These are phyloP conservation scores for Sebastes cheni DNA, from an alignment of 2,797 vertebrate species.

Conservation along the genomic window DNA sequence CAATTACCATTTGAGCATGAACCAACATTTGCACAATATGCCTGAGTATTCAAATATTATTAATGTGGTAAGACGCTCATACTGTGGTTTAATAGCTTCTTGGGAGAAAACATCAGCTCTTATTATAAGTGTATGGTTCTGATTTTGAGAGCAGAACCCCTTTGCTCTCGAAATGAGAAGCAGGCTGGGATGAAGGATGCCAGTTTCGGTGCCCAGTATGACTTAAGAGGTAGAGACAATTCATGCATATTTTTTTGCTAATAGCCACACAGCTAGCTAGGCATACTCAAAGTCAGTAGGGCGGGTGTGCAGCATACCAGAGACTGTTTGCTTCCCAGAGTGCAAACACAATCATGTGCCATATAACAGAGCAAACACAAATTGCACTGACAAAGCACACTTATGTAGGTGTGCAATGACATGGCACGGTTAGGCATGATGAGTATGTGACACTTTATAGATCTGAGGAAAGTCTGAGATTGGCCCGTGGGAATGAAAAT, in stretches of 20 bases:
- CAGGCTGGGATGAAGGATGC: constrained; percentile 24
- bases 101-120: constrained; percentile 31
- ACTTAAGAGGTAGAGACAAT: not conserved
- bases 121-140: constrained; percentile 3
- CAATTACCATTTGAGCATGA: not conserved
- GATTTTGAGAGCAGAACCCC: constrained; percentile 13
- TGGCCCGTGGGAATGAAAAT: not conserved
- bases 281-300: constrained; percentile 18
- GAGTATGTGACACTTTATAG: constrained; percentile 6
- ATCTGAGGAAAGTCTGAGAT: not conserved
- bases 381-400: constrained; percentile 31
- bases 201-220: not conserved
- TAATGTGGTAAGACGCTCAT: constrained; percentile 9
- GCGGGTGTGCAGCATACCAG: constrained; percentile 37
- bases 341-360: constrained; percentile 44
- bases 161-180: constrained; percentile 19
- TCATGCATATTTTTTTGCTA: not conserved
- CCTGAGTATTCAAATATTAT: not conserved
- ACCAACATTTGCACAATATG: not conserved
- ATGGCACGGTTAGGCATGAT: not conserved
- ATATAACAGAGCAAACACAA: constrained; percentile 45
- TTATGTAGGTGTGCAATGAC: not conserved
- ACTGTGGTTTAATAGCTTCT: constrained; percentile 33
- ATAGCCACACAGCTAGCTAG: not conserved
- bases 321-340: constrained; percentile 47